Conservation (phyloP, 2,888 invertebrate species). For the Euproctis similis region DNA sequence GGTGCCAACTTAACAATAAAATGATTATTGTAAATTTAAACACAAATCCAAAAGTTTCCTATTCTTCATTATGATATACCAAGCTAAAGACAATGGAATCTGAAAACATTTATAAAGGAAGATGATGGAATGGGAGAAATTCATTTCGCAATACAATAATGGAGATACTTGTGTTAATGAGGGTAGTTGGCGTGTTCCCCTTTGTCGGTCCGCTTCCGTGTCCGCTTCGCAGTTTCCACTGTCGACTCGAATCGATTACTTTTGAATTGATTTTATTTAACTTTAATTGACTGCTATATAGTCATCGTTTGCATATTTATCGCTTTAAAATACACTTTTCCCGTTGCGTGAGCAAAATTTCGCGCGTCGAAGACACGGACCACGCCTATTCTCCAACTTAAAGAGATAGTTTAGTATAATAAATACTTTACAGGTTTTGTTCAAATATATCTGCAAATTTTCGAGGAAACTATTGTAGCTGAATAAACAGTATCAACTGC, state of each 20-base stretch:
- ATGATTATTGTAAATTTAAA: background rate
- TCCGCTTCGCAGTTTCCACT: no score
- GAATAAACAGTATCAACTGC: conserved; percentile 26
- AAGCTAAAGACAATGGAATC: conserved; percentile 30
- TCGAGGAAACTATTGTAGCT: conserved; percentile 6
- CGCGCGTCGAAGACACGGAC: no score
- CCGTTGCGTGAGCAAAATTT: no score
- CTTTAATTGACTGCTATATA: no score
- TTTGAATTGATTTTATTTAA: conserved; percentile 18
- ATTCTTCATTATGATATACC: conserved; percentile 10
- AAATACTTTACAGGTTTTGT: no score
- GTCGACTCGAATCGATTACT: conserved; percentile 17
- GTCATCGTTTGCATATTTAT: no score
- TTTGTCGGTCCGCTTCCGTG: conserved; percentile 16
- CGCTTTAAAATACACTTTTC: no score
- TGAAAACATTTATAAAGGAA: conserved; percentile 27
- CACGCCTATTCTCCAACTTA: no score
- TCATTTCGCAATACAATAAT: conserved; percentile 33
- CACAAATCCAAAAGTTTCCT: conserved; percentile 1
- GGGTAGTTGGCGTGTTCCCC: conserved; percentile 19
- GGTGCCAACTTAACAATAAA: background rate
- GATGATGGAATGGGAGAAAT: no score
- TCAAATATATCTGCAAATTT: no score
- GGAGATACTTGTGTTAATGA: conserved; percentile 30
- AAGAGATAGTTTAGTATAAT: no score